These are phyloP conservation scores for Microplitis demolitor DNA, from an alignment of 1,140 invertebrate genomes.

Conservation along the genomic window DNA sequence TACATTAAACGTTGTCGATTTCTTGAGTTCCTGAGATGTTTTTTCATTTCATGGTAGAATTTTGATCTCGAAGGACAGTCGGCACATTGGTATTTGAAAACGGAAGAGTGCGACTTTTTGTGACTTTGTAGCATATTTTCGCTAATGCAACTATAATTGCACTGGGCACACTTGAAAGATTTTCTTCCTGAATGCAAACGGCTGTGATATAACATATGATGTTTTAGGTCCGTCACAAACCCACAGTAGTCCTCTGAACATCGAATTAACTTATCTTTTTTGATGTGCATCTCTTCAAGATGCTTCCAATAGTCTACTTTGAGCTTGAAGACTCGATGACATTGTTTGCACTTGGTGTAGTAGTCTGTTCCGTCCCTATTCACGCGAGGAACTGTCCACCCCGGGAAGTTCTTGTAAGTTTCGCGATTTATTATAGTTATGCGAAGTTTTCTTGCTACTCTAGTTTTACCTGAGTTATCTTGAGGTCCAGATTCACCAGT, in stretches of 20 bases:
- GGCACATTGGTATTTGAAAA: slow-evolving; percentile 94
- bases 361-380: no score
- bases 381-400: no score
- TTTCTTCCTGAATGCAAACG: slow-evolving; percentile 95
- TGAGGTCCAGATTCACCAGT: no score
- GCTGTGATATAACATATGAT: slow-evolving; percentile 97
- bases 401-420: no score
- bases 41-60: slow-evolving; percentile 96
- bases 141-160: slow-evolving; percentile 93
- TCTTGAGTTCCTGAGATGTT: slow-evolving; percentile 90
- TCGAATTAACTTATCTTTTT: slow-evolving; percentile 86
- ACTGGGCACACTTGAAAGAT: slow-evolving; percentile 94
- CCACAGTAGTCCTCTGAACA: slow-evolving; percentile 83
- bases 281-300: slow-evolving; percentile 85
- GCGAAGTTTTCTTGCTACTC: no score
- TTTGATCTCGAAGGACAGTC: slow-evolving; percentile 98
- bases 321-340: no score
- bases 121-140: slow-evolving; percentile 99
- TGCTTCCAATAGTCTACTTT: slow-evolving; percentile 77
- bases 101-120: slow-evolving; percentile 95
- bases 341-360: no score
- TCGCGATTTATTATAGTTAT: no score
- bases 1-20: slow-evolving; percentile 86
- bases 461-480: no score
- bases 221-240: slow-evolving; percentile 98